Conservation (phyloP, 2,888 invertebrate species). For the Miltochrista miniata region DNA sequence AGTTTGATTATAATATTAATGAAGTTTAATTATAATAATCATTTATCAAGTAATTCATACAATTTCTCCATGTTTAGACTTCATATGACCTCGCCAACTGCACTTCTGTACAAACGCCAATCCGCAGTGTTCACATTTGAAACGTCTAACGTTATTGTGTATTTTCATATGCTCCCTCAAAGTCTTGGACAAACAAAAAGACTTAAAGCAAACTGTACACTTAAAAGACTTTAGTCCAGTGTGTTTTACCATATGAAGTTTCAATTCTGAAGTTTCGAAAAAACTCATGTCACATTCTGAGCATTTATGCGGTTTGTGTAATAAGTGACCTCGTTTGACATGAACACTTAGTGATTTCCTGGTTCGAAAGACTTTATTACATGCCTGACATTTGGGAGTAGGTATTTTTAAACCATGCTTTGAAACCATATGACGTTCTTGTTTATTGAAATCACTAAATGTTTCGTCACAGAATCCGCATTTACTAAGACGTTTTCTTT, state of each 20-base stretch:
- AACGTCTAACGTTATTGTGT: conserved; percentile 36
- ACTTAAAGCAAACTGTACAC: conserved; percentile 58
- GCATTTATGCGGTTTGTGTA: conserved; percentile 55
- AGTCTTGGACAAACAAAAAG: conserved; percentile 30
- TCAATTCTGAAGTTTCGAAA: background rate
- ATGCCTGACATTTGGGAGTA: conserved; percentile 45
- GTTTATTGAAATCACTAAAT: conserved; percentile 25
- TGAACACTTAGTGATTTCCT: conserved; percentile 36
- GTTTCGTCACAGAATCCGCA: conserved; percentile 45
- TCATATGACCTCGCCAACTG: conserved; percentile 43
- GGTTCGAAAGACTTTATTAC: conserved; percentile 45
- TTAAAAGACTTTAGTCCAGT: conserved; percentile 42
- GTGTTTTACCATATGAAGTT: conserved; percentile 47
- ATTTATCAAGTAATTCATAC: no score
- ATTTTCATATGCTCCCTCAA: conserved; percentile 45
- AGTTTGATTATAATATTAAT: background rate
- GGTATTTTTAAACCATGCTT: conserved; percentile 30
- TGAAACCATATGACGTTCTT: conserved; percentile 34
- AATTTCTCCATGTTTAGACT: conserved; percentile 41
- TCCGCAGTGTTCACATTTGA: conserved; percentile 28
- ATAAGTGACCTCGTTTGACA: conserved; percentile 46
- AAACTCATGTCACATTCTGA: conserved; percentile 58
- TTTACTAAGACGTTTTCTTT: background rate
- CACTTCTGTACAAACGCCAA: conserved; percentile 40
- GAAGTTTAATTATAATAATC: background rate